phyloP scores from a whole-genome alignment of 2,888 invertebrate genomes.

The Drosophila buzzatii region DNA sequence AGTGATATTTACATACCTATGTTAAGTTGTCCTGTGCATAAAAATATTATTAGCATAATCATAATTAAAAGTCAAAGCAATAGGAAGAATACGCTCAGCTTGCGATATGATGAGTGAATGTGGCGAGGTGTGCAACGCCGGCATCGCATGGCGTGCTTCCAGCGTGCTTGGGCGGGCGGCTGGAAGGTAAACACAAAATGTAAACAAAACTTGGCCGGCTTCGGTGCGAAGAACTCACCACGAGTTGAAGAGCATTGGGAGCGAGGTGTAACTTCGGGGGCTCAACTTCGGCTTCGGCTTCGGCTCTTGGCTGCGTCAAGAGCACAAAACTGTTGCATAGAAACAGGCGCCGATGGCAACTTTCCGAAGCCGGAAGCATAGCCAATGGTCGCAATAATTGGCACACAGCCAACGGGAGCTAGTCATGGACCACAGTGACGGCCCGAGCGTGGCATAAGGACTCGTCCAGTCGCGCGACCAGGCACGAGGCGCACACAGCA shows the following conservation, averaged over 20 bases:
- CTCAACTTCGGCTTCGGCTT: conserved; percentile 17
- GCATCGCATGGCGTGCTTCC: neutral
- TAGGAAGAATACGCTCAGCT: neutral
- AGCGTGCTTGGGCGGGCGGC: conserved; percentile 8
- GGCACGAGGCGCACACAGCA: neutral
- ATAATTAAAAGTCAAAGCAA: neutral
- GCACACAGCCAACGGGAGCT: conserved; percentile 67
- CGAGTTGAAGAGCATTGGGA: conserved; percentile 22
- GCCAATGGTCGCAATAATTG: conserved; percentile 44
- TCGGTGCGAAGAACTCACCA: conserved; percentile 42
- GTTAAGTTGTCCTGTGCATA: too few relatives aligned
- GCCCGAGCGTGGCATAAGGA: conserved; percentile 11
- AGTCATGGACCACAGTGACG: conserved; percentile 23
- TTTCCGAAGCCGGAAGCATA: conserved; percentile 46
- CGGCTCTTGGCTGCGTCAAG: conserved; percentile 6
- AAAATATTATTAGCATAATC: too few relatives aligned
- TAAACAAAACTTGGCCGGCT: conserved; percentile 73
- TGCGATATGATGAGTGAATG: neutral
- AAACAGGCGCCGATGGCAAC: conserved; percentile 66
- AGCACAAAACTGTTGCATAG: conserved; percentile 22
- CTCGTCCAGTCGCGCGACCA: neutral
- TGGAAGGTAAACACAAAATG: conserved; percentile 77
- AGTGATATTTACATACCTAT: too few relatives aligned
- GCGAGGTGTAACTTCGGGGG: neutral
- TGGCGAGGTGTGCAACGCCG: neutral